These are phyloP conservation scores for Luidia sarsii DNA, from an alignment of 53 echinoderm and acorn worm species.

Conservation along the genomic window DNA sequence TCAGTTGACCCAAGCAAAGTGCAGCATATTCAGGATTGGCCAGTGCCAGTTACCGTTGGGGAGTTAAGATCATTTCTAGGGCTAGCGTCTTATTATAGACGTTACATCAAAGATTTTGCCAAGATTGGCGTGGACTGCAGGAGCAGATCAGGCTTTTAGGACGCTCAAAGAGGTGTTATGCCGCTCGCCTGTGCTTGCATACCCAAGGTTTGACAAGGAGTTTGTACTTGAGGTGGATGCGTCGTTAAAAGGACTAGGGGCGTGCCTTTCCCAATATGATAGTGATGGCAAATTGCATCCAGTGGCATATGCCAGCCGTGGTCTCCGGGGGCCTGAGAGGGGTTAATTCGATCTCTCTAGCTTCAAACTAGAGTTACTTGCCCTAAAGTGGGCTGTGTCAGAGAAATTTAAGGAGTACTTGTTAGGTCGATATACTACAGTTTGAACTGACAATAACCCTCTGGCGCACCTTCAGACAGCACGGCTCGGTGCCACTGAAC, in stretches of 20 bases:
- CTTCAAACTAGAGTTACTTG: slow-evolving; percentile 62
- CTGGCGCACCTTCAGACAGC: not conserved
- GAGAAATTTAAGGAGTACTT: slow-evolving; percentile 64
- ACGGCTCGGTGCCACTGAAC: slow-evolving; percentile 63
- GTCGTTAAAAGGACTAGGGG: not conserved
- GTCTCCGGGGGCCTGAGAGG: slow-evolving; percentile 44
- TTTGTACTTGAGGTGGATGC: not conserved
- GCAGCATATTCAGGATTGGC: slow-evolving; percentile 13
- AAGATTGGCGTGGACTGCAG: not conserved
- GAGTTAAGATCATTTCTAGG: slow-evolving; percentile 1
- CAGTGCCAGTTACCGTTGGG: not conserved
- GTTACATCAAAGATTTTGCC: not conserved
- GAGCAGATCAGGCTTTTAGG: not conserved
- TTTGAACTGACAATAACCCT: slow-evolving; percentile 32
- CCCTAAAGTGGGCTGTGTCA: slow-evolving; percentile 62
- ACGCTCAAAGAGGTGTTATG: not conserved
- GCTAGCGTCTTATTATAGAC: not conserved
- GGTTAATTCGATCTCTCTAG: slow-evolving; percentile 56
- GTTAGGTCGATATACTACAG: slow-evolving; percentile 7
- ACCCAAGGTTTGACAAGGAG: not conserved
- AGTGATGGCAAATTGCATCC: slow-evolving; percentile 37
- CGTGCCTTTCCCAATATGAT: slow-evolving; percentile 38
- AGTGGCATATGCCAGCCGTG: slow-evolving; percentile 52
- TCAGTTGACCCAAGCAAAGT: slow-evolving; percentile 2
- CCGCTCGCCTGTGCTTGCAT: not conserved